Conservation (phyloP, 2,113 vertebrate species). For the Hyla sarda region DNA sequence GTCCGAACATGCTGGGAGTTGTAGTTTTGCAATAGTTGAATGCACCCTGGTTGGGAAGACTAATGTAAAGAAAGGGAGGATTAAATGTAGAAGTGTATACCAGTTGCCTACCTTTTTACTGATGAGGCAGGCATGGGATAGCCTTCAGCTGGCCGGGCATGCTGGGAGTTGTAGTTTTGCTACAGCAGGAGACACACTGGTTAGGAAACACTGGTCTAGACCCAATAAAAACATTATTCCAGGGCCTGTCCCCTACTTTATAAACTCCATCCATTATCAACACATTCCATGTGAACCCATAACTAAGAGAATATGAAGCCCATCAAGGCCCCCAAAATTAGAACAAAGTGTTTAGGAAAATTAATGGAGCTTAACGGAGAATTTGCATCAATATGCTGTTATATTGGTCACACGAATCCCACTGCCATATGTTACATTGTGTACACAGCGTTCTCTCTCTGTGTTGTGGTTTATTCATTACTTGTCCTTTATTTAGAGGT, state of each 20-base stretch:
- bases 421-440: constrained; percentile 29
- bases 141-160: too few species aligned
- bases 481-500: background rate
- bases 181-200: too few species aligned
- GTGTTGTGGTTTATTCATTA: constrained; percentile 12
- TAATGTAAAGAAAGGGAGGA: too few species aligned
- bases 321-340: background rate
- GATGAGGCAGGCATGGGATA: too few species aligned
- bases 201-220: too few species aligned
- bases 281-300: constrained; percentile 43
- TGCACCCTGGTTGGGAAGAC: too few species aligned
- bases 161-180: too few species aligned
- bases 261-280: constrained; percentile 11
- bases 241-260: background rate
- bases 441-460: background rate
- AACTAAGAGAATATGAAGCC: constrained; percentile 64
- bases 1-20: too few species aligned
- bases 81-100: too few species aligned
- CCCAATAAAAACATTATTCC: background rate
- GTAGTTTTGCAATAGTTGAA: too few species aligned
- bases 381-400: constrained; percentile 2
- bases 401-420: background rate
- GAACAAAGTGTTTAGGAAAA: constrained; percentile 46
- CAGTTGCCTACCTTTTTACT: too few species aligned
- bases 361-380: constrained; percentile 39